These are phyloP conservation scores for Halcyon senegalensis DNA, from an alignment of 2,113 vertebrate species.

Conservation along the genomic window DNA sequence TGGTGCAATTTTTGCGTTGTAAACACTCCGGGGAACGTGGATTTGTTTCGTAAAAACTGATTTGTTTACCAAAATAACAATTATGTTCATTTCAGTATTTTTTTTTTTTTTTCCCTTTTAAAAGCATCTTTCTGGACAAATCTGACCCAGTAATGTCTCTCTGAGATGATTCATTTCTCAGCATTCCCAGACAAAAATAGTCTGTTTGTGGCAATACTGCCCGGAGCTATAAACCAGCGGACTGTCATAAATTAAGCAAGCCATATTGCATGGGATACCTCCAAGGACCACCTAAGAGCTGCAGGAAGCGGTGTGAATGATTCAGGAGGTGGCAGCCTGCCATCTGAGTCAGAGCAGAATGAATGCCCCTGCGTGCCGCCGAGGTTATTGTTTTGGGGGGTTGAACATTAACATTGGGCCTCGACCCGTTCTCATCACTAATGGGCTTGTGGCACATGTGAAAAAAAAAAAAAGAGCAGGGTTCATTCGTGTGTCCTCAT, in stretches of 20 bases:
- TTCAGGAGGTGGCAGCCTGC: slow-evolving; percentile 31
- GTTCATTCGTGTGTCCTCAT: neutral
- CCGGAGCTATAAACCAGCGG: neutral
- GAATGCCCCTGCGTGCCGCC: neutral
- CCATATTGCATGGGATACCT: neutral
- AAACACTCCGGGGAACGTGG: neutral
- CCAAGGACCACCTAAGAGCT: slow-evolving; percentile 15
- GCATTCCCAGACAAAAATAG: neutral
- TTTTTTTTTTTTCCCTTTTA: neutral
- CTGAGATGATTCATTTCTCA: neutral
- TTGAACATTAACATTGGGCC: fast-evolving
- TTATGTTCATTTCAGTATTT: neutral
- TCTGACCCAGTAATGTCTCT: neutral
- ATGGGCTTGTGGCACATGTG: neutral
- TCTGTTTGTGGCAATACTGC: neutral
- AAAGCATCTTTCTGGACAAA: neutral
- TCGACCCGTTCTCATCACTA: neutral
- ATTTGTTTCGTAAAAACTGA: neutral
- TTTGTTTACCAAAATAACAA: neutral
- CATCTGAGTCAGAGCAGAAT: neutral
- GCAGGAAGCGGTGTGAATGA: slow-evolving; percentile 15
- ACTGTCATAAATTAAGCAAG: neutral
- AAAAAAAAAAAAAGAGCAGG: neutral
- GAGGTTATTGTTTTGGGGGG: fast-evolving
- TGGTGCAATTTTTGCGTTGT: too few relatives aligned